Base-by-base conservation (phyloP, 1,140 invertebrate genomes). In the Drosophila triauraria region DNA sequence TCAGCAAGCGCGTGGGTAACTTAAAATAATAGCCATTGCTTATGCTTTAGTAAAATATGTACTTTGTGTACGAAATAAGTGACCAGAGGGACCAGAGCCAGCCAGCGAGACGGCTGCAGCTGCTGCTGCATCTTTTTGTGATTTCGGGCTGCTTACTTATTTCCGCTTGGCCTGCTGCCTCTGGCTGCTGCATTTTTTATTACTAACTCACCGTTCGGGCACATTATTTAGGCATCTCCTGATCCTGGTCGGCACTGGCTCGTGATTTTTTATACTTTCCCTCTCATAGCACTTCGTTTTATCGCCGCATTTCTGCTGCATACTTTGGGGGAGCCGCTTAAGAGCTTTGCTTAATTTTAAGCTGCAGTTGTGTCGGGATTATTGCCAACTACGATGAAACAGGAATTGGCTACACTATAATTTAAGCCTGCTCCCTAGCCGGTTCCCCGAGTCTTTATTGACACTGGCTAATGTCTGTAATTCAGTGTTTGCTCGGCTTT, bases 11-110 rank as follows among this genome's bases (percentile, higher is more conserved):
- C 85, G 81, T 85, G 85, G 85, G 54, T 84, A 90, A 85, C 85
- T 90, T 90, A 90, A 90, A 90, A 90, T 88, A 90, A 91, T 91
- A 90, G 85, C 85, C 81, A 90, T 85, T 90, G 85, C 85, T 91
- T 90, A 85, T 90, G 71, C 85, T 85, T 85, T 75, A 84, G 81
- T 90, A 90, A 88, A 88, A 88, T 90, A 90, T 90, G 78, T 80
- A 84, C 84, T 72, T 71, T 71, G 53, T 75, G 65, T 71, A 74
- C 56, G 76, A 64, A 72, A 58, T 64, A 82, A 82, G 50, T 75
- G 79, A 82, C 47, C 68, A 56, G 67, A 32, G 42, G 23, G 40
- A 23, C 10, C 30, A 46, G 42, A 35, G 9, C 32, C 62, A 20
- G 20, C 20, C 20, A 20, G 20, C 20, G 20, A 20, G 20, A 20